These are phyloP conservation scores for Dicentrarchus labrax DNA, from an alignment of 2,113 vertebrate genomes.

Conservation along the genomic window DNA sequence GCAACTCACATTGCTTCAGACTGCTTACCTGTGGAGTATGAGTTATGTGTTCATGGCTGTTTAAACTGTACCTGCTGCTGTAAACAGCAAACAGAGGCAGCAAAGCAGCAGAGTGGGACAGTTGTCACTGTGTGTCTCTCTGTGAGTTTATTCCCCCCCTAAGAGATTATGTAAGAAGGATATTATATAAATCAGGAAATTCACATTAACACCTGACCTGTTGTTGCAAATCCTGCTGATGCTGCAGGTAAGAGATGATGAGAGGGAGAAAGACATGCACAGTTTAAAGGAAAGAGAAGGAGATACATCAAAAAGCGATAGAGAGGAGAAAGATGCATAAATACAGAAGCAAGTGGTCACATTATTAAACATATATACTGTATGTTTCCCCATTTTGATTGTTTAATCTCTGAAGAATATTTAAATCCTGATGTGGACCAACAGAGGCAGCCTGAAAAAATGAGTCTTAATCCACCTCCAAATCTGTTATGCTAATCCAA, in stretches of 20 bases:
- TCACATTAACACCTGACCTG: constrained; percentile 63
- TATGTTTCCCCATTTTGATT: neutral
- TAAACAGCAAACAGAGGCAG: constrained; percentile 30
- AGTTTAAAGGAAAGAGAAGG: neutral
- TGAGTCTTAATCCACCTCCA: neutral
- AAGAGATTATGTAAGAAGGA: constrained; percentile 54
- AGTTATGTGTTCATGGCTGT: neutral
- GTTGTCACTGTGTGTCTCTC: constrained; percentile 22
- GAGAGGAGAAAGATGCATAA: neutral
- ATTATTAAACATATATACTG: neutral
- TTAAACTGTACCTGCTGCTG: constrained; percentile 7
- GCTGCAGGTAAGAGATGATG: constrained; percentile 45
- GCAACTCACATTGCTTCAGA: neutral
- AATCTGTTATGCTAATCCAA: neutral
- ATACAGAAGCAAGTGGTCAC: neutral
- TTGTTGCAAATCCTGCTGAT: constrained; percentile 56
- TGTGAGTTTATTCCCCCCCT: constrained; percentile 31
- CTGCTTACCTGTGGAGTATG: neutral
- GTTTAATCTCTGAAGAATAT: neutral
- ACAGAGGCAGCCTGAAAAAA: neutral
- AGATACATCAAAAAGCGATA: neutral
- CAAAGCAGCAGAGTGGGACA: constrained; percentile 38
- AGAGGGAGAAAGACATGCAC: neutral
- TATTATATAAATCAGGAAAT: constrained; percentile 60
- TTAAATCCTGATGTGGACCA: neutral